Evolutionary conservation across 2,888 invertebrate species (phyloP).

Genomic region (Parapristionchus giblindavisi): DNA sequence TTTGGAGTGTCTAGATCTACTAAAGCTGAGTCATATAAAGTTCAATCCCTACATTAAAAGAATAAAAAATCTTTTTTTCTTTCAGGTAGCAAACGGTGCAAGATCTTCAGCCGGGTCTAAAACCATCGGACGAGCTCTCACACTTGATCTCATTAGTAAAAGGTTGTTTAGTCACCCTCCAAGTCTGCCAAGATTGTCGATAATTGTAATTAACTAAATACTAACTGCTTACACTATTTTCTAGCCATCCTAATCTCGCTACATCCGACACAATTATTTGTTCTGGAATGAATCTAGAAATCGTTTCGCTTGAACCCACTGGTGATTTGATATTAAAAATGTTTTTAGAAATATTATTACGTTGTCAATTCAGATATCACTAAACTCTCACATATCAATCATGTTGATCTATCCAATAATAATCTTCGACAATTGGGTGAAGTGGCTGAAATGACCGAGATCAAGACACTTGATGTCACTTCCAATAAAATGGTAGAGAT

Average conservation of each 20-base stretch:
- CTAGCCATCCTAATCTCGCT: conserved; percentile 8
- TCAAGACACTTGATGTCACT: conserved; percentile 12
- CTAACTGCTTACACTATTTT: neutral
- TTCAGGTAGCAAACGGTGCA: neutral
- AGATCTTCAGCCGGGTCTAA: neutral
- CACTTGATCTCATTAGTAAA: conserved; percentile 19
- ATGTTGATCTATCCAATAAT: conserved; percentile 46
- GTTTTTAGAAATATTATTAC: too few species aligned
- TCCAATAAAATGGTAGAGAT: neutral
- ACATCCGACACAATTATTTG: neutral
- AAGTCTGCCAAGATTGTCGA: too few species aligned
- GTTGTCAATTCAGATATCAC: too few species aligned
- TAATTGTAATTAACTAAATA: neutral
- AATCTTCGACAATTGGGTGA: conserved; percentile 45
- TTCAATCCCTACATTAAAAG: neutral
- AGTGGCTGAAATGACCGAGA: conserved; percentile 42
- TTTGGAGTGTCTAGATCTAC: conserved; percentile 17
- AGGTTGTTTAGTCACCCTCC: too few species aligned
- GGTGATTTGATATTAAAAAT: too few species aligned
- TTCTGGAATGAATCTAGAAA: conserved; percentile 9
- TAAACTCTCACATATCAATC: conserved; percentile 39
- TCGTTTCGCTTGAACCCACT: conserved; percentile 14
- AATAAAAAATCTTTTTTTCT: neutral
- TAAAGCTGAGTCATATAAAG: neutral
- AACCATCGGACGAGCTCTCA: conserved; percentile 16